phyloP scores from a whole-genome alignment of 2,113 vertebrate species.

The Hippocampus zosterae region DNA sequence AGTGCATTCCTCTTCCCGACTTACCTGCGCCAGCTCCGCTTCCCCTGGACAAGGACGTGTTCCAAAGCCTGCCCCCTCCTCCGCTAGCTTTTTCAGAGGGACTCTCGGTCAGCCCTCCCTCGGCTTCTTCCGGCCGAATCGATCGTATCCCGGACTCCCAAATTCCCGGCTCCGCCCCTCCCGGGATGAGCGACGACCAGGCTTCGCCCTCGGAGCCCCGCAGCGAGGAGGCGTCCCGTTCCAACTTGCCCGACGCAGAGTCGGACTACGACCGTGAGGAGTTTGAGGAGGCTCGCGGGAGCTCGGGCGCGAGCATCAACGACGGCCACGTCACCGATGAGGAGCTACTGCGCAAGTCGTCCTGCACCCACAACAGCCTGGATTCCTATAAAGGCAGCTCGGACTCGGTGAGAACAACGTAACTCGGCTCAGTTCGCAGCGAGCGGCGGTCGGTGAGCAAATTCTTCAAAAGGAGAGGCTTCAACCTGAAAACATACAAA shows the following conservation, averaged over 20 bases:
- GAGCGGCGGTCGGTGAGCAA: too few relatives aligned
- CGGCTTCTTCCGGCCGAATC: conserved; percentile 36
- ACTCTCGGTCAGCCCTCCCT: conserved; percentile 16
- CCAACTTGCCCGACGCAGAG: conserved; percentile 72
- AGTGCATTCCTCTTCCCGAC: conserved; percentile 69
- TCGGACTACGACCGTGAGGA: conserved; percentile 89
- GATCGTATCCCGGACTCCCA: conserved; percentile 21
- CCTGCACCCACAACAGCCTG: conserved; percentile 78
- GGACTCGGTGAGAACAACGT: conserved; percentile 78
- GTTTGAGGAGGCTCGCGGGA: conserved; percentile 76
- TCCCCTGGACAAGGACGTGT: conserved; percentile 62
- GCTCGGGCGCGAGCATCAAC: conserved; percentile 72
- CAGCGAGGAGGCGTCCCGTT: conserved; percentile 59
- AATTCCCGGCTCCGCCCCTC: conserved; percentile 16
- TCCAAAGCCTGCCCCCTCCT: conserved; percentile 69
- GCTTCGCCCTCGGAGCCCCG: conserved; percentile 58
- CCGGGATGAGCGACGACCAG: conserved; percentile 32
- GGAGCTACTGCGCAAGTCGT: conserved; percentile 74
- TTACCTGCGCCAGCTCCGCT: conserved; percentile 54
- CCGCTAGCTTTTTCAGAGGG: conserved; percentile 66
- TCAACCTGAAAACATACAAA: too few relatives aligned
- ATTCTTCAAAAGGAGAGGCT: too few relatives aligned
- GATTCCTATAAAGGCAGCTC: conserved; percentile 83
- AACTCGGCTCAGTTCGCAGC: background rate
- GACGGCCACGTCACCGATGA: conserved; percentile 77